phyloP scores from a whole-genome alignment of 2,888 invertebrate genomes.

The Girardia tigrina region DNA sequence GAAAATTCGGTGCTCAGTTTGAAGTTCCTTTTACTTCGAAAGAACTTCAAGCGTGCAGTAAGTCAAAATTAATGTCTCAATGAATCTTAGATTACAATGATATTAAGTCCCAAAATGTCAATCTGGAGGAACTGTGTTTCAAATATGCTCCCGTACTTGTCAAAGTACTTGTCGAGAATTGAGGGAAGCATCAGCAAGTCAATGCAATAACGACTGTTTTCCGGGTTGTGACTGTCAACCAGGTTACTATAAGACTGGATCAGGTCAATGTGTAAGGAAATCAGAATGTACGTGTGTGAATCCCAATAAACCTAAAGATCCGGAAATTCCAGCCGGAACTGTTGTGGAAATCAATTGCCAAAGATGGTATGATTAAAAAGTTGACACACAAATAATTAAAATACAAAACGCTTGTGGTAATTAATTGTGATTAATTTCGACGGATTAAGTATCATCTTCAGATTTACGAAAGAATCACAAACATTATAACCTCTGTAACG shows the following conservation, averaged over 20 bases:
- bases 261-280: slow-evolving; percentile 30
- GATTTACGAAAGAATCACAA: too few species aligned
- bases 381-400: too few species aligned
- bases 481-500: too few species aligned
- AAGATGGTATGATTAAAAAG: slow-evolving; percentile 31
- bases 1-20: slow-evolving; percentile 9
- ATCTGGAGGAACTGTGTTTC: slow-evolving; percentile 25
- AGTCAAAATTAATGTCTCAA: neutral
- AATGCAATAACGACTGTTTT: slow-evolving; percentile 30
- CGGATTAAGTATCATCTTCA: too few species aligned
- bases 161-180: slow-evolving; percentile 29
- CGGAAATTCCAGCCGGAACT: slow-evolving; percentile 27
- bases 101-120: slow-evolving; percentile 30
- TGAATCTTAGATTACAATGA: neutral
- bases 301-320: slow-evolving; percentile 28
- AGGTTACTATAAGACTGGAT: slow-evolving; percentile 21
- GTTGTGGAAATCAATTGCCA: slow-evolving; percentile 15
- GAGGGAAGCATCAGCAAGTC: neutral
- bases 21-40: slow-evolving; percentile 16
- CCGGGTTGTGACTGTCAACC: slow-evolving; percentile 34
- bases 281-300: slow-evolving; percentile 34
- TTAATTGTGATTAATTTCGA: too few species aligned
- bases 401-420: too few species aligned
- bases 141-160: slow-evolving; percentile 34
- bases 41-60: neutral